Conservation (phyloP, 2,113 vertebrate species). For the Taxidea taxus region DNA sequence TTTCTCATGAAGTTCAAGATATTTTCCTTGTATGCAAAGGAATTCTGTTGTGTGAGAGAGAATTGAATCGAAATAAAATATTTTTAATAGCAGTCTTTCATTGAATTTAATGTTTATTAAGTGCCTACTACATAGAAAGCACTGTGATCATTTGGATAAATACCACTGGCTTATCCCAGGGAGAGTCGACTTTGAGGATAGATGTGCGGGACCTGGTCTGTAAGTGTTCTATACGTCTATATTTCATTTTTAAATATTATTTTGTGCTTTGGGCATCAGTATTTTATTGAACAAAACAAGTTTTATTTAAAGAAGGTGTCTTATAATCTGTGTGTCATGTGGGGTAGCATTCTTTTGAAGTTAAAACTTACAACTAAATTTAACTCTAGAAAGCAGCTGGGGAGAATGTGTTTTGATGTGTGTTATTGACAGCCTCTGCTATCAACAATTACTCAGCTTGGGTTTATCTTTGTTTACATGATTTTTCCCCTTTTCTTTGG, state of each 20-base stretch:
- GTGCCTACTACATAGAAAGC: not conserved
- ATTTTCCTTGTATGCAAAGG: not conserved
- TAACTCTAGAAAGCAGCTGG: not conserved
- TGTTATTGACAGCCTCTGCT: not conserved
- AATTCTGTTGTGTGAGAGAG: not conserved
- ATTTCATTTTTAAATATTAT: not conserved
- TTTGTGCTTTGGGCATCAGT: not conserved
- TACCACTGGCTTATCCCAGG: not conserved
- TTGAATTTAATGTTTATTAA: not conserved
- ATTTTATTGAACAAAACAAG: slow-evolving; percentile 9
- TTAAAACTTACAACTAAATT: slow-evolving; percentile 29
- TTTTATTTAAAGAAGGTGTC: not conserved
- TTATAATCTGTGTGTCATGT: not conserved
- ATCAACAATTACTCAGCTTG: slow-evolving; percentile 13
- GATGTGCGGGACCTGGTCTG: not conserved
- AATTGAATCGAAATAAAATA: slow-evolving; percentile 38
- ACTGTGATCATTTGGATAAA: not conserved
- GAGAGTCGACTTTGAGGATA: not conserved
- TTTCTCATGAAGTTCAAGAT: slow-evolving; percentile 19
- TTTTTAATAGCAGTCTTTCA: not conserved
- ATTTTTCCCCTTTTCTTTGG: slow-evolving; percentile 16
- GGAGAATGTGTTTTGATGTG: not conserved
- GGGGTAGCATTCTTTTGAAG: not conserved
- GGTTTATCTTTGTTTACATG: not conserved
- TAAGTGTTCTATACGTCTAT: not conserved